Percentiles rank a stretch among this genome's conserved stretches.
phyloP scores from a whole-genome alignment of 2,888 invertebrate species.

The Rhyacophila evoluta region DNA sequence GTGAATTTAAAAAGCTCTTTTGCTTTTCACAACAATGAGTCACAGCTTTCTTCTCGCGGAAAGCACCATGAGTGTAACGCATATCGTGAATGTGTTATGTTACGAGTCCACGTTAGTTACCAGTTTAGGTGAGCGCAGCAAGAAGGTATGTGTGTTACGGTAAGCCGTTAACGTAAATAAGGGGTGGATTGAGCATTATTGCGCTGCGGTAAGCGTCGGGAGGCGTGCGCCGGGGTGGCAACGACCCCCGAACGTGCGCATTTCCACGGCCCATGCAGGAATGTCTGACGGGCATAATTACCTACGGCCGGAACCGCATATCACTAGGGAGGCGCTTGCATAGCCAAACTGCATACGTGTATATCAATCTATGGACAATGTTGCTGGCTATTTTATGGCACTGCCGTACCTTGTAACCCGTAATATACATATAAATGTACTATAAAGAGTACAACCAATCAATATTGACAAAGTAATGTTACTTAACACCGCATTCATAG shows the following conservation, averaged over 20 bases:
- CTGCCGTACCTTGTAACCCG: not conserved
- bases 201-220: constrained; percentile 13
- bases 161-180: constrained; percentile 25
- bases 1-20: no score
- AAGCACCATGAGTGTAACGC: not conserved
- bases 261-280: constrained; percentile 25
- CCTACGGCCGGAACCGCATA: constrained; percentile 1
- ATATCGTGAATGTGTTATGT: constrained; percentile 16
- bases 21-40: not conserved
- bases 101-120: not conserved
- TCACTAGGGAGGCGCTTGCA: not conserved
- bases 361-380: constrained; percentile 12
- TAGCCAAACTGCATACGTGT: not conserved
- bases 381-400: constrained; percentile 19
- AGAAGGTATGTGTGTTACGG: constrained; percentile 17
- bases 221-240: not conserved
- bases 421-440: not conserved
- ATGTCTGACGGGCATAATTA: constrained; percentile 29
- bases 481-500: no score
- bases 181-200: constrained; percentile 23
- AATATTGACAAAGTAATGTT: no score
- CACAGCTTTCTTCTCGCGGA: constrained; percentile 5
- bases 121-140: not conserved
- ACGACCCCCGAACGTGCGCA: constrained; percentile 13
- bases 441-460: not conserved